These are phyloP conservation scores for Perca flavescens DNA, from an alignment of 2,113 vertebrate species.

Conservation along the genomic window DNA sequence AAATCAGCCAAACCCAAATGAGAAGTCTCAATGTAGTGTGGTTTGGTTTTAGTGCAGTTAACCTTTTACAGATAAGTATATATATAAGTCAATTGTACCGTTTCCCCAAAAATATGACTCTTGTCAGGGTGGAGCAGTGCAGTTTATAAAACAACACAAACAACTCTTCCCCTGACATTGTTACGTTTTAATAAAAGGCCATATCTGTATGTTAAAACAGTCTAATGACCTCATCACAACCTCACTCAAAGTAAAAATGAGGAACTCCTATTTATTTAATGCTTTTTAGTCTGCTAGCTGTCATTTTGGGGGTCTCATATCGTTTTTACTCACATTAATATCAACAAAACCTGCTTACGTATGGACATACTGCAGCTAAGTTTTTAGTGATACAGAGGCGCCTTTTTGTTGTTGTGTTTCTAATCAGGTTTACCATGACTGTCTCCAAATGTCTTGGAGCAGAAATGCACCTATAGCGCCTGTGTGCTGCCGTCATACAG, in stretches of 20 bases:
- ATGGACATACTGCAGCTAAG: not conserved
- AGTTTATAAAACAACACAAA: too few species aligned
- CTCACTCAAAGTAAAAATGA: not conserved
- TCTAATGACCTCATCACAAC: not conserved
- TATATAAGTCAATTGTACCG: too few species aligned
- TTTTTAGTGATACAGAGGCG: too few species aligned
- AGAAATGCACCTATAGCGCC: not conserved
- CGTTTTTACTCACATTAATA: not conserved
- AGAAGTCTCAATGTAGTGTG: slow-evolving; percentile 45
- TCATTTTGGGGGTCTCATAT: too few species aligned
- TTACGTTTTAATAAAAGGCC: not conserved
- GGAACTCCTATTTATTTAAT: too few species aligned
- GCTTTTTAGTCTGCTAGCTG: too few species aligned
- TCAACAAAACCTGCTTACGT: not conserved
- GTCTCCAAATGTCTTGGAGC: not conserved
- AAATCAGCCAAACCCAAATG: slow-evolving; percentile 65
- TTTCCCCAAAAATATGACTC: too few species aligned
- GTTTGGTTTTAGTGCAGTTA: slow-evolving; percentile 44
- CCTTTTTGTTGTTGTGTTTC: not conserved
- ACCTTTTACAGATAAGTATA: not conserved
- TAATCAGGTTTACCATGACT: not conserved
- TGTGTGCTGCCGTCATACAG: slow-evolving; percentile 5
- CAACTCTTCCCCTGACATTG: too few species aligned
- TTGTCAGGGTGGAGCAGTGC: too few species aligned
- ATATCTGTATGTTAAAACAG: not conserved